A percentile compares a stretch with the other conserved stretches of the same genome.
These are phyloP conservation scores for Sternotherus odoratus DNA, from an alignment of 2,797 vertebrate genomes.

Conservation along the genomic window DNA sequence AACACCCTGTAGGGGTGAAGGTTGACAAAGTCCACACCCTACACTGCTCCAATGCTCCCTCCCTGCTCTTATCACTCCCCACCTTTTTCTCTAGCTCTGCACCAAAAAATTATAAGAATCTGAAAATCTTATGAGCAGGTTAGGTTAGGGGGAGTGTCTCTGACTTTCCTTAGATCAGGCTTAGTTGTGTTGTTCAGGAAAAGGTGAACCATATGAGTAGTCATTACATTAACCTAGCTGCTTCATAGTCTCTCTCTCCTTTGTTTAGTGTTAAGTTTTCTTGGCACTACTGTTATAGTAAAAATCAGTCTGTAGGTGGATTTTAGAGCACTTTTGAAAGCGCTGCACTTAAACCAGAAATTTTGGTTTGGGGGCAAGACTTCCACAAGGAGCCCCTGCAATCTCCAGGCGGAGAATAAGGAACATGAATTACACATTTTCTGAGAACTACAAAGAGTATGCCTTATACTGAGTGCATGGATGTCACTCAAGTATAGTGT, in stretches of 20 bases:
- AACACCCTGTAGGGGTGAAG: too few species aligned
- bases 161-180: neutral
- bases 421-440: accelerated
- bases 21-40: too few species aligned
- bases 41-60: too few species aligned
- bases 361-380: neutral
- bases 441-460: neutral
- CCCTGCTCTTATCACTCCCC: too few species aligned
- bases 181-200: too few species aligned
- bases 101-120: too few species aligned
- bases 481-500: too few species aligned
- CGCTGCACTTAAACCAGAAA: neutral
- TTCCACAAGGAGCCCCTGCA: neutral
- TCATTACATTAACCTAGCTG: neutral
- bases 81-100: too few species aligned
- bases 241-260: neutral
- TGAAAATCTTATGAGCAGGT: too few species aligned
- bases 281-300: neutral
- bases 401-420: neutral
- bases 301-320: neutral
- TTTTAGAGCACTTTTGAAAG: neutral
- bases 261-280: neutral
- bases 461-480: too few species aligned
- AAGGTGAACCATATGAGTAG: neutral
- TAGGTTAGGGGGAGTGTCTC: too few species aligned